Evolutionary conservation across 30 jellyfish, hydroid and myxozoan species (phyloP), one percentile per base, ranked within the genome.

Genomic region (Aurelia aurita): DNA sequence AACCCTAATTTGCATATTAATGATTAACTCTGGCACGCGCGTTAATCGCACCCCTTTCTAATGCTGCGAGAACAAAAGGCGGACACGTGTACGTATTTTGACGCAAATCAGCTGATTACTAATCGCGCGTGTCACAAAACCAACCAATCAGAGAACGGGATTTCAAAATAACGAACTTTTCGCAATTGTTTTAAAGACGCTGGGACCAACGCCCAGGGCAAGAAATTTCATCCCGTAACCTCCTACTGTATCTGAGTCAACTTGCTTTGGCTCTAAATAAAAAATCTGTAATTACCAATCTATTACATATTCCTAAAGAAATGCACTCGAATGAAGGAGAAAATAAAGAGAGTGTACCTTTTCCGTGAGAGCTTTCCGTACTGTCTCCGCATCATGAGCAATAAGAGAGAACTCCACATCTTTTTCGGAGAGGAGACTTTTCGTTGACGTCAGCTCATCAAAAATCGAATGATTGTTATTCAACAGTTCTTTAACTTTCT

Each of bases 101-200:
- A 43, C 23, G 39, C 16, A 35, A 67, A 53, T 81, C 85, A 67
- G 85, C 91, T 67, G 91, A 81, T 81, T 15, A 55, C 66, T 60
- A 28, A 20, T 34, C 25, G 66, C 74, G 44, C 79, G 91, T 63
- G 73, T 21, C 34, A 6, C 16, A n/a, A 11, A 43, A 51, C 49
- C 77, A 66, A 71, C 84, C 91, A 81, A 69, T 67, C 51, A 35
- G 49, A n/a, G 59, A 23, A 21, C 27, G 39, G 32, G 57, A 53
- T 45, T 81, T 81, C 27, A 59, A 81, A 81, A 69, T 81, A 81
- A 81, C 91, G 91, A 69, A 67, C 91, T 67, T 81, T 51, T 34
- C n/a, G 79, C 14, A 27, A 66, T 39, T 9, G 51, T 39, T 39
- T 39, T 39, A 39, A 15, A 8, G 51, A 6, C 51, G 7, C 51